Conservation (phyloP, 2,888 invertebrate genomes). For the Napeogenes sylphis region DNA sequence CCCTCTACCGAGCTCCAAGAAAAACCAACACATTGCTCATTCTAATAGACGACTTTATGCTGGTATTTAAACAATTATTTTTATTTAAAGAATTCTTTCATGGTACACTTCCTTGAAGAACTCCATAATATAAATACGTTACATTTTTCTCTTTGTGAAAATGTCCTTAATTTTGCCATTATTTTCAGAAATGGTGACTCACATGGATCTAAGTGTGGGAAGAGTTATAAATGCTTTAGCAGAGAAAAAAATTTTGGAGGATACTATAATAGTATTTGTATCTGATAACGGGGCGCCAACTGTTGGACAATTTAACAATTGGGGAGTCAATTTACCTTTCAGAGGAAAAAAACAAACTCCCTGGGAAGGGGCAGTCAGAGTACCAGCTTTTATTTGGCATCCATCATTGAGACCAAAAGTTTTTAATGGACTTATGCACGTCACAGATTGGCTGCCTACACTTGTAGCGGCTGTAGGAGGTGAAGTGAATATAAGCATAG, state of each 20-base stretch:
- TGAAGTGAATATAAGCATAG: slow-evolving; percentile 61
- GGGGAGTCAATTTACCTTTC: slow-evolving; percentile 87
- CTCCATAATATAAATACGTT: too few relatives aligned
- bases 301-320: slow-evolving; percentile 84
- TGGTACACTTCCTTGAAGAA: too few relatives aligned
- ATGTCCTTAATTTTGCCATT: too few relatives aligned
- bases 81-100: neutral
- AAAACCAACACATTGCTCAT: slow-evolving; percentile 83
- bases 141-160: too few relatives aligned
- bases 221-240: slow-evolving; percentile 83
- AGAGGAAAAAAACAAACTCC: slow-evolving; percentile 88
- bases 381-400: slow-evolving; percentile 85
- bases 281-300: slow-evolving; percentile 94
- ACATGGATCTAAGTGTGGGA: slow-evolving; percentile 90
- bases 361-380: slow-evolving; percentile 91
- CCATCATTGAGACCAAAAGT: slow-evolving; percentile 79
- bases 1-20: slow-evolving; percentile 80
- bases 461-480: slow-evolving; percentile 67
- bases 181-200: slow-evolving; percentile 80
- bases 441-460: slow-evolving; percentile 91
- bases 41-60: slow-evolving; percentile 84
- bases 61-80: slow-evolving; percentile 71
- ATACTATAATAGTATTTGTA: slow-evolving; percentile 91
- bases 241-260: slow-evolving; percentile 82
- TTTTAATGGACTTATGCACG: slow-evolving; percentile 81